Evolutionary conservation across 2,797 vertebrate genomes (phyloP).

Genomic region (Pyrocephalus nanus): DNA sequence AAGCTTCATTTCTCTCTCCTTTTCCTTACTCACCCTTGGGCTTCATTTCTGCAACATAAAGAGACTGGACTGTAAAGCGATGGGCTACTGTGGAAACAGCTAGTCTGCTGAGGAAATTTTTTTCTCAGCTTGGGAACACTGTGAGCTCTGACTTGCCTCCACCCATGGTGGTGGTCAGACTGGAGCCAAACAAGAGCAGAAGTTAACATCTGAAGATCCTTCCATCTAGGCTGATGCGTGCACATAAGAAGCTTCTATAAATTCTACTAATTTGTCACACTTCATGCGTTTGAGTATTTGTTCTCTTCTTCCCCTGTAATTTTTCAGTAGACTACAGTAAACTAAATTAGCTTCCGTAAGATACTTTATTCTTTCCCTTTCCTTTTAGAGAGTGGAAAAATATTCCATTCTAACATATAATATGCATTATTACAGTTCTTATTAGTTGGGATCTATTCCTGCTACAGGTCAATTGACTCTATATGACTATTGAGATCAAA

Average conservation of each 20-base stretch:
- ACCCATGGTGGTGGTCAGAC: fast-evolving
- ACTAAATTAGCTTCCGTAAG: not conserved
- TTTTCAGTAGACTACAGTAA: not conserved
- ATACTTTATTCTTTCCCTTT: not conserved
- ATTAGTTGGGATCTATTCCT: not conserved
- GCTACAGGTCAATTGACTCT: not conserved
- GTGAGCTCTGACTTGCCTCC: not conserved
- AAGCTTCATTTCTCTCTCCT: not conserved
- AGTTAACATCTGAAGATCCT: not conserved
- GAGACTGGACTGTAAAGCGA: not conserved
- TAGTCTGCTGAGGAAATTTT: not conserved
- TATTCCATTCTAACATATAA: not conserved
- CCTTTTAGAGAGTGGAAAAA: not conserved
- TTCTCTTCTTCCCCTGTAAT: not conserved
- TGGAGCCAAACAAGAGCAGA: not conserved
- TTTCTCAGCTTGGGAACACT: not conserved
- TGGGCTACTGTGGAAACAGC: not conserved
- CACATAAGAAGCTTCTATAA: not conserved
- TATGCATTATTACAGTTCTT: not conserved
- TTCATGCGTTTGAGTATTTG: not conserved
- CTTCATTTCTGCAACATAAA: not conserved
- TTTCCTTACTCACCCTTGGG: not conserved
- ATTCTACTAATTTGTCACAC: not conserved
- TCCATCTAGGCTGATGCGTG: fast-evolving
- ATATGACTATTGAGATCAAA: not conserved